phyloP scores from a whole-genome alignment of 2,888 invertebrate genomes.

The Acanthosepion esculentum region DNA sequence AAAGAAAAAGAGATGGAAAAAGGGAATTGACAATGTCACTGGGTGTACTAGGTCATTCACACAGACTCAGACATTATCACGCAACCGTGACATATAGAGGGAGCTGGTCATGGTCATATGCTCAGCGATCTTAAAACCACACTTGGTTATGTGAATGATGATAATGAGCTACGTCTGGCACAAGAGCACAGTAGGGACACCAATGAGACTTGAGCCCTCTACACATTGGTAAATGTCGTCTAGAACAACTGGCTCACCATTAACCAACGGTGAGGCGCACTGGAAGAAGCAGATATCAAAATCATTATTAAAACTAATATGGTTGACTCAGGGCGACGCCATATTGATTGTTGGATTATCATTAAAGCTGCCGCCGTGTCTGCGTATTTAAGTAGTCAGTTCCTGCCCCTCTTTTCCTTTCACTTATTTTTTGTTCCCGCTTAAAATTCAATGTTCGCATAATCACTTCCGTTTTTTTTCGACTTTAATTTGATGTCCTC shows the following conservation, averaged over 20 bases:
- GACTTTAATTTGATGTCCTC: too few relatives aligned
- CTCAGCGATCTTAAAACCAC: too few relatives aligned
- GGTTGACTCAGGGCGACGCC: not conserved
- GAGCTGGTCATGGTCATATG: too few relatives aligned
- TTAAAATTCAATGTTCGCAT: not conserved
- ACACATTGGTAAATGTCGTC: not conserved
- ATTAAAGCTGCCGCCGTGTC: not conserved
- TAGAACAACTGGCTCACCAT: not conserved
- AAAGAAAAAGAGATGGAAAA: too few relatives aligned
- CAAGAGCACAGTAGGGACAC: not conserved
- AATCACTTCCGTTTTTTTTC: not conserved
- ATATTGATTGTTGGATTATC: not conserved
- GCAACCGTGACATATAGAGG: too few relatives aligned
- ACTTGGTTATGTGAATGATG: too few relatives aligned
- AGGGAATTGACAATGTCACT: too few relatives aligned
- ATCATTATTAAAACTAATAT: not conserved
- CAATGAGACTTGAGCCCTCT: not conserved
- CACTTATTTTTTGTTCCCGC: not conserved
- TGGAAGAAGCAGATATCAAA: not conserved
- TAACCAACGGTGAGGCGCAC: not conserved
- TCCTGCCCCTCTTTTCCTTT: not conserved
- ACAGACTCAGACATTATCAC: too few relatives aligned
- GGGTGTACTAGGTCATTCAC: too few relatives aligned
- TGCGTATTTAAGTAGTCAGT: not conserved
- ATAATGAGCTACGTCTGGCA: too few relatives aligned